phyloP scores from a whole-genome alignment of 2,888 invertebrate genomes.

The Cephus pulcher region DNA sequence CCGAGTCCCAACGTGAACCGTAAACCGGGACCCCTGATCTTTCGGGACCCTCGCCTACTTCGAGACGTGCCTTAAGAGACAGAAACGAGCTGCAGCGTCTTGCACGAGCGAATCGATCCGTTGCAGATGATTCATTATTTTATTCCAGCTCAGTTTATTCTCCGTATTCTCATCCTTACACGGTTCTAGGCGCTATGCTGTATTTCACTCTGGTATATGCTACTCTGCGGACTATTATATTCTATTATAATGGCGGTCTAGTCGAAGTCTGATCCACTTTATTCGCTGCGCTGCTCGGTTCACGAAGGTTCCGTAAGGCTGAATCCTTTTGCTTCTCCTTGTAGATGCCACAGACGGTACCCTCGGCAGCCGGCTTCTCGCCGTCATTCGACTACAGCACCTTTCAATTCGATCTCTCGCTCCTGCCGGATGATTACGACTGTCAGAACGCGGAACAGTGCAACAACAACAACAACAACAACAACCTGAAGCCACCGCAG shows the following conservation, averaged over 20 bases:
- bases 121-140: background rate
- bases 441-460: conserved; percentile 38
- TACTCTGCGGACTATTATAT: background rate
- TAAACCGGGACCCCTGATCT: background rate
- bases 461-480: conserved; percentile 42
- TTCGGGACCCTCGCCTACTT: background rate
- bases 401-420: conserved; percentile 78
- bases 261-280: background rate
- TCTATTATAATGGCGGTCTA: background rate
- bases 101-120: background rate
- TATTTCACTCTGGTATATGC: background rate
- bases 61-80: background rate
- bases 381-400: conserved; percentile 78
- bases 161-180: background rate
- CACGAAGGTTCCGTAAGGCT: background rate
- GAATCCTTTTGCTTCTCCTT: conserved; percentile 49
- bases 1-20: background rate
- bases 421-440: conserved; percentile 73
- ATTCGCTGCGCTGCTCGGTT: background rate
- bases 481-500: conserved; percentile 60
- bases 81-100: background rate
- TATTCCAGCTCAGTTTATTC: background rate
- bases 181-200: background rate
- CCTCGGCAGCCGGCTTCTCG: conserved; percentile 78
- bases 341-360: conserved; percentile 88